These are phyloP conservation scores for Erebia palarica DNA, from an alignment of 2,888 invertebrate genomes.

Conservation along the genomic window DNA sequence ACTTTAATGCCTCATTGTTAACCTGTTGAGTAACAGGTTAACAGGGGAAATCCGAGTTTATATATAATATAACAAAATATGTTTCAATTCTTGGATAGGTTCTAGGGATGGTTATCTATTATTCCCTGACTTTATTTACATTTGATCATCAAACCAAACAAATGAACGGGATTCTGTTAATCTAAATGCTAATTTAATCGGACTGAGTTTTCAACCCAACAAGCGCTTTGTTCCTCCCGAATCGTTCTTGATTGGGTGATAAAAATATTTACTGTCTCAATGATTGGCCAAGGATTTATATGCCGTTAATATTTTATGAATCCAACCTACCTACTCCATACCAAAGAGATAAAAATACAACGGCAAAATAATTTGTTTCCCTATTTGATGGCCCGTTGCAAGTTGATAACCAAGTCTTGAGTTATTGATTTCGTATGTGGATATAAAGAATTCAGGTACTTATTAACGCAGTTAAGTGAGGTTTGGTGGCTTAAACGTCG, in stretches of 20 bases:
- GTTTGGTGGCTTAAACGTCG: too few relatives aligned
- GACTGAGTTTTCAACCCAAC: conserved; percentile 6
- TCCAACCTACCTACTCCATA: neutral
- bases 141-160: conserved; percentile 3
- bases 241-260: conserved; percentile 13
- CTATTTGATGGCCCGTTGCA: neutral
- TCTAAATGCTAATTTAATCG: conserved; percentile 14
- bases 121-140: neutral
- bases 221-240: neutral
- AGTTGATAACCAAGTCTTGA: too few relatives aligned
- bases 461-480: too few relatives aligned
- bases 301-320: conserved; percentile 14
- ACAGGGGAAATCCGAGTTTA: too few relatives aligned
- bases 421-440: too few relatives aligned
- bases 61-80: too few relatives aligned
- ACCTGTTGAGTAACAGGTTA: too few relatives aligned
- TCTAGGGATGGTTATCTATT: neutral
- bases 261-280: conserved; percentile 19
- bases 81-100: too few relatives aligned
- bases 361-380: neutral
- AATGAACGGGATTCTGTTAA: conserved; percentile 10
- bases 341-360: neutral
- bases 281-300: conserved; percentile 18
- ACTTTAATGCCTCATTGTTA: too few relatives aligned
- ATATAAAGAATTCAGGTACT: too few relatives aligned